Percentiles rank a stretch among this genome's conserved stretches.
Conservation (phyloP, 2,797 vertebrate species). For the Diplodus puntazzo region DNA sequence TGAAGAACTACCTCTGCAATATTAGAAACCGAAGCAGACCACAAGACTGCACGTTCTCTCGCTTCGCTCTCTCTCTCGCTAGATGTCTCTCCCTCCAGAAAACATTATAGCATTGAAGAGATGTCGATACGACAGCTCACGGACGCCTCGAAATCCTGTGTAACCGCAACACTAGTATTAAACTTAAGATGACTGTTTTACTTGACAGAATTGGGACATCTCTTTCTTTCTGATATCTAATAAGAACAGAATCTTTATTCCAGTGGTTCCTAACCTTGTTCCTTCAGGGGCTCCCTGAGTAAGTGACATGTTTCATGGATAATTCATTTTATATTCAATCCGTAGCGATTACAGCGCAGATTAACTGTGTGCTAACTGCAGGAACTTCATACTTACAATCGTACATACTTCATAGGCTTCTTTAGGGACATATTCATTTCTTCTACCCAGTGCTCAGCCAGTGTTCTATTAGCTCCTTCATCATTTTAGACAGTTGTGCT, state of each 20-base stretch:
- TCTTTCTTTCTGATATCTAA: neutral
- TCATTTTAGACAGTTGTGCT: too few relatives aligned
- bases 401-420: too few relatives aligned
- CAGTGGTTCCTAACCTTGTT: too few relatives aligned
- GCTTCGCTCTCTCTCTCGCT: constrained; percentile 44
- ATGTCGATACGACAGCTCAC: constrained; percentile 23
- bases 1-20: constrained; percentile 82
- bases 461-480: too few relatives aligned
- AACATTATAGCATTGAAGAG: constrained; percentile 45
- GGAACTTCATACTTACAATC: too few relatives aligned
- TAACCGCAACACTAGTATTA: neutral
- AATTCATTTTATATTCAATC: too few relatives aligned
- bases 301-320: too few relatives aligned
- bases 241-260: constrained; percentile 1
- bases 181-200: neutral
- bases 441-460: too few relatives aligned
- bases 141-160: constrained; percentile 10
- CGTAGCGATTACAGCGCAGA: too few relatives aligned
- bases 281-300: too few relatives aligned
- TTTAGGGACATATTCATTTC: too few relatives aligned
- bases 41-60: constrained; percentile 72
- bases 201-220: neutral
- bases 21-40: constrained; percentile 81
- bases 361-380: too few relatives aligned
- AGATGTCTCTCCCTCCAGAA: constrained; percentile 31